Evolutionary conservation across 2,797 vertebrate genomes (phyloP).

Genomic region (Danio albolineatus): DNA sequence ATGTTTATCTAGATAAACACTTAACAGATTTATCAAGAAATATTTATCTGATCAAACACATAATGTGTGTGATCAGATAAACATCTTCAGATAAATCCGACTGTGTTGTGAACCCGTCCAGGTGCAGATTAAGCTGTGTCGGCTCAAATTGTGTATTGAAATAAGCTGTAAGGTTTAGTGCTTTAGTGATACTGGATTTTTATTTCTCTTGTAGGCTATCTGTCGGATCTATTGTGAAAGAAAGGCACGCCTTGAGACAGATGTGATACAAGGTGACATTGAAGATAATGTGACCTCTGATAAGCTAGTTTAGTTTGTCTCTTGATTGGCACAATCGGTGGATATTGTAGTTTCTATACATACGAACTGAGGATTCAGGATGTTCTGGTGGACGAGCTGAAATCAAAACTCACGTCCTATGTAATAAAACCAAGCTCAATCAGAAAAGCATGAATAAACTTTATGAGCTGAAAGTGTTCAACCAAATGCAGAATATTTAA

Average conservation of each 20-base stretch:
- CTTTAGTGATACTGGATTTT: slow-evolving; percentile 5
- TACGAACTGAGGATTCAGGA: neutral
- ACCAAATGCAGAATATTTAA: neutral
- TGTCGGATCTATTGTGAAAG: slow-evolving; percentile 39
- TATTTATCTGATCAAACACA: neutral
- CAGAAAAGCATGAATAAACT: neutral
- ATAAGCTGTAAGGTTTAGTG: slow-evolving; percentile 19
- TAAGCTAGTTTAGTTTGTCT: neutral
- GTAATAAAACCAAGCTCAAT: neutral
- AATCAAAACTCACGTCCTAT: neutral
- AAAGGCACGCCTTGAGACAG: slow-evolving; percentile 50
- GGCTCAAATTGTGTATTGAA: neutral
- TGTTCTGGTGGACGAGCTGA: neutral
- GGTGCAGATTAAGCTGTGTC: neutral
- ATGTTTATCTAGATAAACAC: neutral
- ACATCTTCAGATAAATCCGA: neutral
- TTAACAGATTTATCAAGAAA: slow-evolving; percentile 14
- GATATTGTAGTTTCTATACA: neutral
- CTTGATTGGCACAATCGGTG: neutral
- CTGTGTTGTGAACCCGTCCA: neutral
- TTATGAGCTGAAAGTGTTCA: neutral
- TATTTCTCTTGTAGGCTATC: slow-evolving; percentile 1
- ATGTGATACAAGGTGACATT: slow-evolving; percentile 79
- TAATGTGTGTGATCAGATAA: neutral
- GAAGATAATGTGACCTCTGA: slow-evolving; percentile 53